Percentiles rank a stretch among this genome's conserved stretches.
Evolutionary conservation across 2,113 vertebrate genomes (phyloP).

Genomic region (Ginglymostoma cirratum): DNA sequence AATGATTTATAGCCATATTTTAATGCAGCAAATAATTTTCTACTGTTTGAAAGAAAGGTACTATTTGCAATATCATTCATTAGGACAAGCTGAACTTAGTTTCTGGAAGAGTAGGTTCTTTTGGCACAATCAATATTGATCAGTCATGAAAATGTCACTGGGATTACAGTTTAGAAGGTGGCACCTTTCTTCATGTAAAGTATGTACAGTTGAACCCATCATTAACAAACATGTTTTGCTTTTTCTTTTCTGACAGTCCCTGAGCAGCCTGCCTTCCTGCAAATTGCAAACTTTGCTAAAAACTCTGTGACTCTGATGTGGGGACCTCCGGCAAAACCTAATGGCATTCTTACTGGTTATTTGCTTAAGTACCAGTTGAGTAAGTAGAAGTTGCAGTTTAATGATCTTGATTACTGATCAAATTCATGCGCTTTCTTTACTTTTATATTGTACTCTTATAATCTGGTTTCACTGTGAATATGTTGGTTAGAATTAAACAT

Average conservation of each 20-base stretch:
- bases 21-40: not conserved
- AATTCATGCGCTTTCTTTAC: not conserved
- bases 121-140: not conserved
- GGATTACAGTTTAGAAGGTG: not conserved
- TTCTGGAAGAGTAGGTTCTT: not conserved
- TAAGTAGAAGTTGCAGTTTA: constrained; percentile 55
- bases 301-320: constrained; percentile 72
- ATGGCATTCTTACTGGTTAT: constrained; percentile 82
- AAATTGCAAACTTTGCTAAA: constrained; percentile 71
- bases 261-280: constrained; percentile 72
- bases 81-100: not conserved
- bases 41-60: not conserved
- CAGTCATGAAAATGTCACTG: not conserved
- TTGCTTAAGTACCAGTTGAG: constrained; percentile 85
- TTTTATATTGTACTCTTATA: not conserved
- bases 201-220: not conserved
- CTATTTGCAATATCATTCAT: not conserved
- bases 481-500: not conserved
- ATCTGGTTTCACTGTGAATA: not conserved
- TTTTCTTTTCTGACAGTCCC: constrained; percentile 65
- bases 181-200: not conserved
- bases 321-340: constrained; percentile 72
- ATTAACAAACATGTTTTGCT: constrained; percentile 37
- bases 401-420: not conserved
- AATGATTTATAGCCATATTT: not conserved